These are phyloP conservation scores for Hetaerina americana DNA, from an alignment of 1,140 invertebrate genomes.

Conservation along the genomic window DNA sequence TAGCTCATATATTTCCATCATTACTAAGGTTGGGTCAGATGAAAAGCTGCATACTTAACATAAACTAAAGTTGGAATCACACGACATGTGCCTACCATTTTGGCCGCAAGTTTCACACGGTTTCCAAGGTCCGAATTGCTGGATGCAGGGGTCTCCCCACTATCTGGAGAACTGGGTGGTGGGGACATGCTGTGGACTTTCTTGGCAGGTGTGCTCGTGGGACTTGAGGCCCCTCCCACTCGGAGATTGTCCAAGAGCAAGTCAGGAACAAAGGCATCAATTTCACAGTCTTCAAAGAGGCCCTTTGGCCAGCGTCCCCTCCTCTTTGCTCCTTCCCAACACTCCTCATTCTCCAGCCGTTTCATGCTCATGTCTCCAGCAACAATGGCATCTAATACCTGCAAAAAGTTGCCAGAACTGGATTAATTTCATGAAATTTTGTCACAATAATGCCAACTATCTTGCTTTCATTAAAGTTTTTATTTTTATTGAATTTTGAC, in stretches of 20 bases:
- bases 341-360: background rate
- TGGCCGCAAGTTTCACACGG: slow-evolving; percentile 47
- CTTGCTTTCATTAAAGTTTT: no score
- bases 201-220: slow-evolving; percentile 2
- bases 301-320: background rate
- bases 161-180: slow-evolving; percentile 16
- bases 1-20: no score
- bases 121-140: slow-evolving; percentile 18
- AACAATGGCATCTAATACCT: background rate
- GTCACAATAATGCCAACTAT: no score
- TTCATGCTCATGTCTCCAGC: background rate
- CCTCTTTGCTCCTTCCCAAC: background rate
- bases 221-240: background rate
- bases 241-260: background rate
- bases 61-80: no score
- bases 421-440: no score
- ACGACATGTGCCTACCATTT: slow-evolving; percentile 32
- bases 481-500: slow-evolving; percentile 12
- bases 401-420: no score
- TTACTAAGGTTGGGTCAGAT: no score
- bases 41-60: no score
- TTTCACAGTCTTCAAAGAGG: background rate
- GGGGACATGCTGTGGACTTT: slow-evolving; percentile 17
- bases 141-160: background rate
- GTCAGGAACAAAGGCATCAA: background rate